Evolutionary conservation across 2,797 vertebrate species (phyloP).

Genomic region (Cuniculus paca): DNA sequence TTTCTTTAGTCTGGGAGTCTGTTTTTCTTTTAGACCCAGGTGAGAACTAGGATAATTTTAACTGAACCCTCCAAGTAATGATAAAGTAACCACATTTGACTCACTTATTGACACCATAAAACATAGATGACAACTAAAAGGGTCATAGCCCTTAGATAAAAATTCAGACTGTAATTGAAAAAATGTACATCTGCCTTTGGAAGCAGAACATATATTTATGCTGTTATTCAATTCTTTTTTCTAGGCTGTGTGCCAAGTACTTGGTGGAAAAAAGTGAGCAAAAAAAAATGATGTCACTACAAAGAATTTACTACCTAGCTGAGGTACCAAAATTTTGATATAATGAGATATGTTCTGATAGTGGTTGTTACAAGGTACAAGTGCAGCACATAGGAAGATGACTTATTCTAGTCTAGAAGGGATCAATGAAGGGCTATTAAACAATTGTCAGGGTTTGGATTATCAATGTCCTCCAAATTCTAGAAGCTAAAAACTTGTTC

Average conservation of each 20-base stretch:
- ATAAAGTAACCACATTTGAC: neutral
- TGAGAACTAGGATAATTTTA: neutral
- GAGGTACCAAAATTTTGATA: neutral
- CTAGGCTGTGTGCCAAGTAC: neutral
- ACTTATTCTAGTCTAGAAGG: neutral
- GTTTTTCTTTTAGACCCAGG: neutral
- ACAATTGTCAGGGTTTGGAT: neutral
- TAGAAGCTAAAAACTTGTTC: neutral
- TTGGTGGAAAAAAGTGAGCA: neutral
- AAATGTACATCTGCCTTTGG: neutral
- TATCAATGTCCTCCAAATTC: neutral
- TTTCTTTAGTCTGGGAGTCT: neutral
- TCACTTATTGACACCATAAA: neutral
- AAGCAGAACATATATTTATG: neutral
- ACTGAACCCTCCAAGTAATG: neutral
- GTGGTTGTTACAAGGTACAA: neutral
- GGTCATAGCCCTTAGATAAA: neutral
- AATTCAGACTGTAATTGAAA: neutral
- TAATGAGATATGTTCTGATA: neutral
- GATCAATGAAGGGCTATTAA: neutral
- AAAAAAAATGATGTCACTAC: neutral
- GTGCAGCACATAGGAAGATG: neutral
- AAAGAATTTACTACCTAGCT: neutral
- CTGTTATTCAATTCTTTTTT: neutral
- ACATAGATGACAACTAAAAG: neutral